Evolutionary conservation across 2,113 vertebrate species (phyloP).

Genomic region (Pachycephala philippinensis): DNA sequence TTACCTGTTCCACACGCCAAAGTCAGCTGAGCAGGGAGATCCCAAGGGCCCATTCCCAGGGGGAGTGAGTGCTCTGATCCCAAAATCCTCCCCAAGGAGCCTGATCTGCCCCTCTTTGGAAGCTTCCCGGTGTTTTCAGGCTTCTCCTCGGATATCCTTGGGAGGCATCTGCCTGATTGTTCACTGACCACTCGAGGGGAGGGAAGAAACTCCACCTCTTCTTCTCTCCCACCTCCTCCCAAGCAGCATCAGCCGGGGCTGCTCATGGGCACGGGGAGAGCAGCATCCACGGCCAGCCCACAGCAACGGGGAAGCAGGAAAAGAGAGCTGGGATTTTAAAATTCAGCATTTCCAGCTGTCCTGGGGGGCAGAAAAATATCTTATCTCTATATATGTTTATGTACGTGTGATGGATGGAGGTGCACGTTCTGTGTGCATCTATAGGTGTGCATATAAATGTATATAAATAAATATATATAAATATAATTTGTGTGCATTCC

Average conservation of each 20-base stretch:
- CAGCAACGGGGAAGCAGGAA: neutral
- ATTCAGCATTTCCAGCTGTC: neutral
- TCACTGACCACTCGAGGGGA: conserved; percentile 57
- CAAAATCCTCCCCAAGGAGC: neutral
- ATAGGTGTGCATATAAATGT: rapidly evolving
- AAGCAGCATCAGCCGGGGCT: conserved; percentile 17
- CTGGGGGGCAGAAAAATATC: neutral
- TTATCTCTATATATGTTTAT: rapidly evolving
- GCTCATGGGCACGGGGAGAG: conserved; percentile 14
- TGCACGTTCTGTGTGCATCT: rapidly evolving
- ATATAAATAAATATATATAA: neutral
- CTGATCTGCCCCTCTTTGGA: neutral
- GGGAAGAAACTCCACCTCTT: conserved; percentile 72
- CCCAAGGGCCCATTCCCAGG: conserved; percentile 30
- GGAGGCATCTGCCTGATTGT: conserved; percentile 51
- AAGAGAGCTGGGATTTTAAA: neutral
- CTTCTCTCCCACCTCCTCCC: conserved; percentile 67
- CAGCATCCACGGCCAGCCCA: neutral
- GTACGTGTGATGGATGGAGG: rapidly evolving
- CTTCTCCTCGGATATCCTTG: conserved; percentile 32
- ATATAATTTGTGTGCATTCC: neutral
- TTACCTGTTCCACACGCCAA: conserved; percentile 65
- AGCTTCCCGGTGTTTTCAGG: neutral
- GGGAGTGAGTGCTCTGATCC: neutral
- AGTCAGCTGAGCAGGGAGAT: conserved; percentile 37